Conservation (phyloP, 2,888 invertebrate genomes). For the Gisinianus flammeolus region DNA sequence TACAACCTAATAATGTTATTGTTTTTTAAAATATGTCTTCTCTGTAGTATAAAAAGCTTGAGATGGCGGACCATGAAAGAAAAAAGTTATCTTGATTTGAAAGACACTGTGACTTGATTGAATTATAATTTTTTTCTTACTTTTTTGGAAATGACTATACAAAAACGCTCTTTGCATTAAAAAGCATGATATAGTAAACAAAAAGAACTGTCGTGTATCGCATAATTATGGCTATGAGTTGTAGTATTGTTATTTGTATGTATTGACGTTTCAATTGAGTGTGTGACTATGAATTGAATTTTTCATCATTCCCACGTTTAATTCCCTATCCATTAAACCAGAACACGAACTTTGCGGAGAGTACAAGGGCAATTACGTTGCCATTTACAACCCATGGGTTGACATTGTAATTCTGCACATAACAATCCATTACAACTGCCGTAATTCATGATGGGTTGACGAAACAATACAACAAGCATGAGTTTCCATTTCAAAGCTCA, state of each 20-base stretch:
- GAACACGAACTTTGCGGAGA: not conserved
- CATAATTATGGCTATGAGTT: no score
- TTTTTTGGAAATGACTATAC: not conserved
- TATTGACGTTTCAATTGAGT: not conserved
- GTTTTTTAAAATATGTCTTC: not conserved
- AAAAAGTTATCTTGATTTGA: no score
- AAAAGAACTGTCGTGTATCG: no score
- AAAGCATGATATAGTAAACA: no score
- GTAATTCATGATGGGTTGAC: not conserved
- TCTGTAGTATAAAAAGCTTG: no score
- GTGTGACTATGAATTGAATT: not conserved
- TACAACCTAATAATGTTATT: not conserved
- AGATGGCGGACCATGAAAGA: no score
- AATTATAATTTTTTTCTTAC: not conserved
- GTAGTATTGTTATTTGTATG: no score
- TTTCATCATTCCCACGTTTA: conserved; percentile 28
- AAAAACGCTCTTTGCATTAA: not conserved
- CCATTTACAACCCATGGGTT: conserved; percentile 1
- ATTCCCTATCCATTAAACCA: not conserved
- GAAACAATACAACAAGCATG: not conserved
- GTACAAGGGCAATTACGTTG: conserved; percentile 1
- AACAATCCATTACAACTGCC: conserved; percentile 2
- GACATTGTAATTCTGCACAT: not conserved
- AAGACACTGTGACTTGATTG: no score
- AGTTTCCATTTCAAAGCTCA: not conserved